These are phyloP conservation scores for Serinus canaria DNA, from an alignment of 2,113 vertebrate species.

Conservation along the genomic window DNA sequence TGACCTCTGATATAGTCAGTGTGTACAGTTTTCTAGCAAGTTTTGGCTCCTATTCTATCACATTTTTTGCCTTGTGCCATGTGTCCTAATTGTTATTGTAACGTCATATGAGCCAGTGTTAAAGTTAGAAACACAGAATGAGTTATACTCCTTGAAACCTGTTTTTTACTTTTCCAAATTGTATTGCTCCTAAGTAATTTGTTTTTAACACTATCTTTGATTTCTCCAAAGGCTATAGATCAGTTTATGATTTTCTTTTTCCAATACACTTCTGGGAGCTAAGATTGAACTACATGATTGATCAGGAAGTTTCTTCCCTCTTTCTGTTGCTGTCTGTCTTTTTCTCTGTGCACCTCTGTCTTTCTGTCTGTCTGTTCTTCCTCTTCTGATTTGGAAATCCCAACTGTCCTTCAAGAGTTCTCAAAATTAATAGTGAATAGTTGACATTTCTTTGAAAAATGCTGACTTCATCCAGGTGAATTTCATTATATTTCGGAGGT, in stretches of 20 bases:
- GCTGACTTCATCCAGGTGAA: not conserved
- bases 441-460: not conserved
- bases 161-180: accelerated
- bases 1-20: not conserved
- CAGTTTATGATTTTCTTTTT: not conserved
- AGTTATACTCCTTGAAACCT: not conserved
- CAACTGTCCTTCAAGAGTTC: not conserved
- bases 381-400: not conserved
- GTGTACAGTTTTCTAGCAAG: not conserved
- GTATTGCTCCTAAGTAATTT: not conserved
- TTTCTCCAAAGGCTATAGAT: not conserved
- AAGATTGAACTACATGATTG: not conserved
- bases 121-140: not conserved
- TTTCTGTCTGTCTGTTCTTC: not conserved
- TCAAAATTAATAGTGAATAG: not conserved
- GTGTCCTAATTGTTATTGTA: not conserved
- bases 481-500: not conserved
- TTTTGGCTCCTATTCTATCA: not conserved
- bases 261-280: not conserved
- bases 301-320: not conserved
- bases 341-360: not conserved
- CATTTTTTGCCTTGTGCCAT: not conserved
- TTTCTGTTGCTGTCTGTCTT: not conserved
- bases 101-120: not conserved
- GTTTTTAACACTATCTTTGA: not conserved